These are phyloP conservation scores for Malthinus seriepunctatus DNA, from an alignment of 2,888 invertebrate genomes.

Conservation along the genomic window DNA sequence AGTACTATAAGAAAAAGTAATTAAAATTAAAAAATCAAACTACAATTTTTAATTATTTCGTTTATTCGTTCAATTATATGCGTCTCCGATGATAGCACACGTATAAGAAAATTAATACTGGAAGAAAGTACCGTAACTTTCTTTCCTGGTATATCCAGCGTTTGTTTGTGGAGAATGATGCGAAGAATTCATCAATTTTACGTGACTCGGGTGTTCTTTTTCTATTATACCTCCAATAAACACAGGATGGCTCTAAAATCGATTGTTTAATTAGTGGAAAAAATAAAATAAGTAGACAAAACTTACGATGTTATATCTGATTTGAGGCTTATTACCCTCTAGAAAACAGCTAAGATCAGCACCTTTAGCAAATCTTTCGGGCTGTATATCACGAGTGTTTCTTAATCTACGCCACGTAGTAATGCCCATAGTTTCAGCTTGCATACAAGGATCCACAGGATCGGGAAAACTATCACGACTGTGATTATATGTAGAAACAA, in stretches of 20 bases:
- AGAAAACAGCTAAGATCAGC: background rate
- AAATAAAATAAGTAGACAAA: background rate
- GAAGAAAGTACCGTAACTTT: slow-evolving; percentile 73
- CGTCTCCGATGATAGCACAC: too few species aligned
- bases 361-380: slow-evolving; percentile 46
- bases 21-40: background rate
- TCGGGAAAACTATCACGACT: slow-evolving; percentile 66
- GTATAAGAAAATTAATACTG: slow-evolving; percentile 58
- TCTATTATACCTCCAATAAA: slow-evolving; percentile 66
- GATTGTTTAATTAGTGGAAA: background rate
- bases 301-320: slow-evolving; percentile 45
- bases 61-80: background rate
- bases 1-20: slow-evolving; percentile 1
- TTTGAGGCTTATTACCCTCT: background rate
- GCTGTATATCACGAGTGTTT: slow-evolving; percentile 61
- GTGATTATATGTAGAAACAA: slow-evolving; percentile 71
- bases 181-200: slow-evolving; percentile 80
- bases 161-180: slow-evolving; percentile 80
- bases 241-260: slow-evolving; percentile 60
- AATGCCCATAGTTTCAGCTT: slow-evolving; percentile 68
- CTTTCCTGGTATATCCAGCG: slow-evolving; percentile 79
- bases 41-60: background rate
- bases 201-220: slow-evolving; percentile 69
- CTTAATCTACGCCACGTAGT: slow-evolving; percentile 70
- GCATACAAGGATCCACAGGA: slow-evolving; percentile 65